Base-by-base conservation (phyloP, 2,113 vertebrate genomes). In the Cygnus atratus region DNA sequence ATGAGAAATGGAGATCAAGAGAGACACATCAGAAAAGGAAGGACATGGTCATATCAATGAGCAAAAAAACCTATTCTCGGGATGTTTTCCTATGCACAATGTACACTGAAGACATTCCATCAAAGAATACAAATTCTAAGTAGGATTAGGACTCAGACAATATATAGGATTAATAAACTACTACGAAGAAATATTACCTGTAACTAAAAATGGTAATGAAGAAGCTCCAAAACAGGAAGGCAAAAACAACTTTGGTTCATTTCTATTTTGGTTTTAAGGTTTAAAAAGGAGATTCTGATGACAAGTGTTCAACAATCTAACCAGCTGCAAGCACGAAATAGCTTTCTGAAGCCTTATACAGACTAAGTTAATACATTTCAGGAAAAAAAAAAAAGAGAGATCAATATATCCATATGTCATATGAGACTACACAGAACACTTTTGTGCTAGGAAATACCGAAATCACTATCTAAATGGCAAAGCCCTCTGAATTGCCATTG, bases 391-490 rank as follows among this genome's bases (percentile, higher is more conserved):
- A 20, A 20, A 20, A 20, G 9, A 1, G 46, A 72, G 73, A 89
- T 91, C 70, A 75, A 81, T 75, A 87, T 21, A 87, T 55, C 86
- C 73, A 59, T 70, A 35, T 13, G 41, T 43, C 77, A 76, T 41
- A 39, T 13, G 71, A 72, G 77, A 65, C 61, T 71, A 67, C 65
- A 46, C 6, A 74, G 83, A 57, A 86, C 35, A 46, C 87, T 66
- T 87, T n/a, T 90, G 52, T 86, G 66, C 52, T 16, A 87, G 70
- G 65, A 90, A 76, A 84, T 12, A 67, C 74, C 39, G 62, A 85
- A 82, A 25, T 25, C 54, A 50, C 70, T 28, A 50, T 33, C 68
- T 48, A 87, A 90, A 95, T 73, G 88, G 88, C 92, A 96, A 57
- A 90, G 66, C 88, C 77, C 73, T 79, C 54, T 0, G 0, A 91